Base-by-base conservation (phyloP, 2,113 vertebrate species). In the Brienomyrus longianalis region DNA sequence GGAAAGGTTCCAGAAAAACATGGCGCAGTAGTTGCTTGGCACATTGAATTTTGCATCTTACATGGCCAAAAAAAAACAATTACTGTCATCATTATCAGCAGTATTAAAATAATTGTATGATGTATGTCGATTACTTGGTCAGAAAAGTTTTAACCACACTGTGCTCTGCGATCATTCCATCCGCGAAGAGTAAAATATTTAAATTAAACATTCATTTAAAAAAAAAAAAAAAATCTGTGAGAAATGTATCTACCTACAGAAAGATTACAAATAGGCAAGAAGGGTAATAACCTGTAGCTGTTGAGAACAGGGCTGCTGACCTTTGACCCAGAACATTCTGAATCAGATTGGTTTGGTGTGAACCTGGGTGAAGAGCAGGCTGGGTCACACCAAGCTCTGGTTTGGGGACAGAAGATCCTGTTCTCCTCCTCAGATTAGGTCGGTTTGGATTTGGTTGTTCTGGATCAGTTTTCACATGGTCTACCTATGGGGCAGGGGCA, bases 361-460 rank as follows among this genome's bases (percentile, higher is more conserved):
- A 86, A 27, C 47, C 23, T 86, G 45, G 19, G 21, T 27, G 83
- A 19, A 50, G 8, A 50, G 10, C 27, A 86, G 23, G 85, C 48
- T 31, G 23, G 83, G 21, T 91, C 95, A 95, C 95, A 99, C 98
- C 97, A 47, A 92, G 95, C 89, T 98, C 97, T 91, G 90, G 91
- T 92, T 98, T 98, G 6, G 93, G 92, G 89, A 95, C 91, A 86
- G 93, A 96, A 27, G 96, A 97, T 21, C 97, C 98, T 97, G 98
- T 98, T 89, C 98, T 96, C 62, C 98, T 97, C 83, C 98, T 96
- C 91, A 99, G 95, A 86, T 98, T 98, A 86, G 97, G 97, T 90
- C 95, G 96, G 92, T 94, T 95, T 93, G 97, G 96, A 56, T 96
- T 90, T 83, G 94, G 56, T 11, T 97, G 97, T 50, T 92, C 96